These are phyloP conservation scores for Lochmaea crataegi DNA, from an alignment of 2,888 invertebrate genomes.

Conservation along the genomic window DNA sequence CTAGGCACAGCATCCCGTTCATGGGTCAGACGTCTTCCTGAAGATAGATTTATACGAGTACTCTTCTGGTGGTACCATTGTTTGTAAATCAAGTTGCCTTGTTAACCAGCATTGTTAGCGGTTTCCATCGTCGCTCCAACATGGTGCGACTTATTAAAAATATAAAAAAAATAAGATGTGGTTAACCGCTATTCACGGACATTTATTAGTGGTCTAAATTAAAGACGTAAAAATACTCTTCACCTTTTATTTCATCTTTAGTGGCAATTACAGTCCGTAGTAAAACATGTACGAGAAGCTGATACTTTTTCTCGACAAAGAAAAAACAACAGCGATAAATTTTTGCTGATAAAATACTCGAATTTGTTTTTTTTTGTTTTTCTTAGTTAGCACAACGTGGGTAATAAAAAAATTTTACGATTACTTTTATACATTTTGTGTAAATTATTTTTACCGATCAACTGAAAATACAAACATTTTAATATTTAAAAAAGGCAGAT, in stretches of 20 bases:
- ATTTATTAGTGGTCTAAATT: constrained; percentile 38
- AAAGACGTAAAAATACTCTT: constrained; percentile 37
- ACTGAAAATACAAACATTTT: not conserved
- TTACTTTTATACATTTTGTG: not conserved
- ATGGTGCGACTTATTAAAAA: constrained; percentile 54
- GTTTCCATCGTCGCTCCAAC: constrained; percentile 53
- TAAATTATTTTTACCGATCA: not conserved
- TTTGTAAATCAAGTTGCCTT: constrained; percentile 63
- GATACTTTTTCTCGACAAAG: not conserved
- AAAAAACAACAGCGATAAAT: not conserved
- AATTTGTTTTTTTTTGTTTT: not conserved
- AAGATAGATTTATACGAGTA: constrained; percentile 58
- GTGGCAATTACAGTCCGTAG: not conserved
- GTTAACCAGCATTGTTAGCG: constrained; percentile 62
- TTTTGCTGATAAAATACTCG: not conserved
- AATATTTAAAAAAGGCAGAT: not conserved
- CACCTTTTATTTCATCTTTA: constrained; percentile 23
- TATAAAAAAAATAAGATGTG: constrained; percentile 33
- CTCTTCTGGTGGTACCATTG: constrained; percentile 60
- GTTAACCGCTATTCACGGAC: constrained; percentile 32
- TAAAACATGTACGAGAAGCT: not conserved
- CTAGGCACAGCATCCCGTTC: constrained; percentile 54
- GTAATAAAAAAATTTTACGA: not conserved
- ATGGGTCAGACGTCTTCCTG: constrained; percentile 57
- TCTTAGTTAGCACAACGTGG: not conserved